Evolutionary conservation across 2,797 vertebrate species (phyloP).

Genomic region (Microctenopoma steveboyesi): DNA sequence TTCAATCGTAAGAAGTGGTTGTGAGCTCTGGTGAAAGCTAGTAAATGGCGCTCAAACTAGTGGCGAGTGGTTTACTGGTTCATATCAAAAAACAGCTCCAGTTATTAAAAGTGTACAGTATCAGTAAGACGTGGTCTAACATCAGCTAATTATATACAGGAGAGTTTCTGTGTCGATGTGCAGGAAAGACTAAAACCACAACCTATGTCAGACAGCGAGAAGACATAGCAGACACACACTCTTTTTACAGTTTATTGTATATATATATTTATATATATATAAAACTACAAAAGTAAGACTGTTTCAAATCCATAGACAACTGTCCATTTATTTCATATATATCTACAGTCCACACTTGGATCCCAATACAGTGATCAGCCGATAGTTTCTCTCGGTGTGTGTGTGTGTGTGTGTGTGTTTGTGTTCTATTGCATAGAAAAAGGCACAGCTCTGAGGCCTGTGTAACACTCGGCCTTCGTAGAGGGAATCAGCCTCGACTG

Average conservation of each 20-base stretch:
- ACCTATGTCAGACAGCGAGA: constrained; percentile 10
- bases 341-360: constrained; percentile 92
- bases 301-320: constrained; percentile 95
- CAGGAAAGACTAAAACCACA: not conserved
- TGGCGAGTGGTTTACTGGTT: too few relatives aligned
- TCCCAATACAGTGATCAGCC: constrained; percentile 93
- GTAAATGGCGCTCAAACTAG: not conserved
- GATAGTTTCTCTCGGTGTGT: constrained; percentile 77
- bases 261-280: constrained; percentile 81
- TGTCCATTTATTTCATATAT: constrained; percentile 81
- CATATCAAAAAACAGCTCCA: too few relatives aligned
- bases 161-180: not conserved
- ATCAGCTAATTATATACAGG: not conserved
- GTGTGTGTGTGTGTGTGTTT: constrained; percentile 80
- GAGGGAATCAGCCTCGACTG: constrained; percentile 54
- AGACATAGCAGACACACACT: constrained; percentile 31
- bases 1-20: not conserved
- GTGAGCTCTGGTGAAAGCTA: not conserved
- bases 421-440: constrained; percentile 99
- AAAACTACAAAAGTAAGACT: constrained; percentile 99
- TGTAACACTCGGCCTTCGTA: constrained; percentile 83
- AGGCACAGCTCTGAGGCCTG: constrained; percentile 99
- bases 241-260: constrained; percentile 79
- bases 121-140: not conserved
- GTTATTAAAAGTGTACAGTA: not conserved